These are phyloP conservation scores for Dioctria rufipes DNA, from an alignment of 2,888 invertebrate genomes.

Conservation along the genomic window DNA sequence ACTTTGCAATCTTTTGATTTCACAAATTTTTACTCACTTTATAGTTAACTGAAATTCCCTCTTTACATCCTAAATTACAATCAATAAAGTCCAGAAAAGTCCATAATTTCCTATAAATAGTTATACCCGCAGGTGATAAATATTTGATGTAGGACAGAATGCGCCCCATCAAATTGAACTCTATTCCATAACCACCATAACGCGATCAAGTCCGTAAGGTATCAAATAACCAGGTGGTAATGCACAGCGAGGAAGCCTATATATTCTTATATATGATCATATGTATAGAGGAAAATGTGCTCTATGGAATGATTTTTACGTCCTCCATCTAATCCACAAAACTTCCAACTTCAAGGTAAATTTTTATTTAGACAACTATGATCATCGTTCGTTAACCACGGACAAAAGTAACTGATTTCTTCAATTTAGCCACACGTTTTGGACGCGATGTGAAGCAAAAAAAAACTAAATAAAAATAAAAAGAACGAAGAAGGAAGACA, in stretches of 20 bases:
- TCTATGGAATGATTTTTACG: neutral
- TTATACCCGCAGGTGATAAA: slow-evolving; percentile 7
- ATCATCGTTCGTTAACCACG: neutral
- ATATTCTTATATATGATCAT: neutral
- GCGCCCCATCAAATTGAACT: neutral
- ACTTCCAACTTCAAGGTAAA: neutral
- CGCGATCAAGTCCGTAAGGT: neutral
- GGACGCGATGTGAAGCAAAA: neutral
- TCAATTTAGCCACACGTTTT: slow-evolving; percentile 12
- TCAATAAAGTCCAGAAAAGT: neutral
- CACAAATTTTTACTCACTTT: too few species aligned
- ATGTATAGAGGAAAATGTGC: neutral
- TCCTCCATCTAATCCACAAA: neutral
- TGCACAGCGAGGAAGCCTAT: neutral
- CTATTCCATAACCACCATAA: neutral
- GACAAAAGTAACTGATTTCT: slow-evolving; percentile 5
- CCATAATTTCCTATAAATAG: neutral
- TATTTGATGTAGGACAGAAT: neutral
- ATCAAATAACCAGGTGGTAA: slow-evolving; percentile 4
- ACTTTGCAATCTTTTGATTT: too few species aligned
- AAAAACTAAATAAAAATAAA: neutral
- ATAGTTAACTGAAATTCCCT: too few species aligned
- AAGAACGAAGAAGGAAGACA: neutral
- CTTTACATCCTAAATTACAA: neutral
- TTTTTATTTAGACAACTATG: neutral